Base-by-base conservation (phyloP, 2,113 vertebrate genomes). In the Phrynosoma platyrhinos region DNA sequence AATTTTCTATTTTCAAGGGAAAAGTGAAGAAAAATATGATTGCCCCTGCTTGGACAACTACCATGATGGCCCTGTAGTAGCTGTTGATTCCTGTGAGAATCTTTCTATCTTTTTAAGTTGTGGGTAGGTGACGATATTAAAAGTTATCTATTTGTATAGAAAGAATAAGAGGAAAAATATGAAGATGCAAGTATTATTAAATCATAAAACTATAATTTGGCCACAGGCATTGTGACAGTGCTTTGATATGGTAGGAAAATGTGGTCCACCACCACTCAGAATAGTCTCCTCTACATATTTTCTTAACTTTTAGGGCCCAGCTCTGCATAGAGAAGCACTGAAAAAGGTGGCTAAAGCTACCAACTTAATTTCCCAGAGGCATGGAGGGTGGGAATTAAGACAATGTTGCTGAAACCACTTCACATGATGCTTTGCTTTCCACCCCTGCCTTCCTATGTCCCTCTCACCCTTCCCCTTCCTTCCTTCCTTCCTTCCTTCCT, bases 71-170 rank as follows among this genome's bases (percentile, higher is more conserved):
- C 72, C 79, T 53, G 79, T 89, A 68, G 13, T 89, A 82, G 79
- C 90, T 53, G 87, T 79, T 36, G 90, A 91, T 64, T 77, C 84
- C 55, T 89, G 83, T 75, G 53, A 81, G 66, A 82, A 32, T 36
- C 87, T 83, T 47, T 83, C 23, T 66, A 27, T 89, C 75, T 90
- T 90, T 90, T 78, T 89, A 74, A 91, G 87, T 62, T 86, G 75
- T 83, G 90, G 79, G 90, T 89, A 86, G 27, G 87, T 91, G 3
- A 64, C 68, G 3, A 52, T 30, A 36, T 82, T 14, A 36, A 7
- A 2, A 72, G 30, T 82, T 14, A 23, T 23, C 58, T 40, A 27
- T 71, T 71, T 76, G 8, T 66, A 79, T 10, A 10, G 10, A 71
- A 69, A 69, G 62, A 68, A 83, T n/a, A 72, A 52, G 16, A 23